These are phyloP conservation scores for Cygnus olor DNA, from an alignment of 2,797 vertebrate species.

Conservation along the genomic window DNA sequence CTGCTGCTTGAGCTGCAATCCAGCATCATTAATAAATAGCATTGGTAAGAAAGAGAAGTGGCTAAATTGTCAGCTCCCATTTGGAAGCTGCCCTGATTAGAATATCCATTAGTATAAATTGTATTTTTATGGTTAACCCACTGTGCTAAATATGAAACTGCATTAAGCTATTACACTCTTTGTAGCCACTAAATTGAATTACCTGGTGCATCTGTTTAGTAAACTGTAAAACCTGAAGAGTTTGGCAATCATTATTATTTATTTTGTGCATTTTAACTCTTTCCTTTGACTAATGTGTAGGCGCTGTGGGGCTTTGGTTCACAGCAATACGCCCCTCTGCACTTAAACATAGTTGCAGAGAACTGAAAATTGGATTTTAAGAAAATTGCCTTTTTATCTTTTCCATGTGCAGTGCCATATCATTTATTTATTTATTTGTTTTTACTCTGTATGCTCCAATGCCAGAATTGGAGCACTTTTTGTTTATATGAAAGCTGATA, in stretches of 20 bases:
- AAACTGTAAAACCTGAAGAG: conserved; percentile 32
- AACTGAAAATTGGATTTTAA: background rate
- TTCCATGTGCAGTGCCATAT: background rate
- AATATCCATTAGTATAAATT: conserved; percentile 43
- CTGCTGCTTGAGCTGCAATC: conserved; percentile 22
- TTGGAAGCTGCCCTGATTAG: conserved; percentile 49
- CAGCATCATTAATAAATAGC: conserved; percentile 33
- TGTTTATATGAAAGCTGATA: background rate
- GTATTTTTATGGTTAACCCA: conserved; percentile 29
- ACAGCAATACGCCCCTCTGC: background rate
- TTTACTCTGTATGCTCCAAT: background rate
- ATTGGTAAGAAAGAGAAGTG: conserved; percentile 11
- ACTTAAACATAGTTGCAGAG: background rate
- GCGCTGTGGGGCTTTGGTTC: background rate
- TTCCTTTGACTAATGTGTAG: background rate
- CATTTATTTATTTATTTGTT: background rate
- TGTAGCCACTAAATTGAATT: conserved; percentile 3
- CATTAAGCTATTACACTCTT: background rate
- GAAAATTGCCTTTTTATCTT: background rate
- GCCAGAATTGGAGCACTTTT: background rate
- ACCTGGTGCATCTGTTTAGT: conserved; percentile 55
- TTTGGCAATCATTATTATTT: conserved; percentile 13
- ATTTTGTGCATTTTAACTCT: background rate
- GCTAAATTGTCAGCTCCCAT: conserved; percentile 31
- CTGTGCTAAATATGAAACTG: conserved; percentile 8